Evolutionary conservation across 2,888 invertebrate genomes (phyloP), one percentile per base, ranked within the genome.

Genomic region (Stenodera caucasica): DNA sequence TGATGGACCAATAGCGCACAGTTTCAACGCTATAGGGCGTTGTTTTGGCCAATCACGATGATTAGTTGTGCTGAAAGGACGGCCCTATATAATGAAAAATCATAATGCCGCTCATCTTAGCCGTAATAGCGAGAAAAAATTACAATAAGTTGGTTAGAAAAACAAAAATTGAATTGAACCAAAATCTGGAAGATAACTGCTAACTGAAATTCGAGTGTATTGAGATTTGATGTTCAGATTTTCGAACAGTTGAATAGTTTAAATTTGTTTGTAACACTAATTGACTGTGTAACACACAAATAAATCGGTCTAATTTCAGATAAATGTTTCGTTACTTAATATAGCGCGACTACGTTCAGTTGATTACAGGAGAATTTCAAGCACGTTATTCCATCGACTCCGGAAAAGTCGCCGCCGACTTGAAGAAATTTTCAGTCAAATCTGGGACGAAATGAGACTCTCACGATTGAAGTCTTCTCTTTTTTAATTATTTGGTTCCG

Each of bases 221-320:
- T 45, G 8, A 45, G 21, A 21, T 45, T 45, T 32, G n/a, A 35
- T 23, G 23, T 23, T 33, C 21, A 11, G 45, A 45, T 61, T 69
- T 67, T 64, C 55, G 50, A 58, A 56, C 57, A 53, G 62, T 59
- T 61, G 61, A 67, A 63, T 67, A 65, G 69, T 71, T 72, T 69
- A 70, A 68, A 68, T 71, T 67, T 55, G 57, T 57, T 69, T 67
- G 70, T 70, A 71, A 71, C 71, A 72, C 70, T 73, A 73, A 73
- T 73, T 73, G 73, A 72, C 72, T 71, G 65, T 71, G 67, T 67
- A 66, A 67, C 67, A 60, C 60, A 67, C 66, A 71, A 73, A 73
- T 68, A 72, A 71, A 71, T 70, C 69, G 62, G 70, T 69, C 72
- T 70, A 66, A 72, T 71, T 72, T 67, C 61, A 70, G 69, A 65